Conservation (phyloP, 1,140 invertebrate genomes). For the Venturia canescens region DNA sequence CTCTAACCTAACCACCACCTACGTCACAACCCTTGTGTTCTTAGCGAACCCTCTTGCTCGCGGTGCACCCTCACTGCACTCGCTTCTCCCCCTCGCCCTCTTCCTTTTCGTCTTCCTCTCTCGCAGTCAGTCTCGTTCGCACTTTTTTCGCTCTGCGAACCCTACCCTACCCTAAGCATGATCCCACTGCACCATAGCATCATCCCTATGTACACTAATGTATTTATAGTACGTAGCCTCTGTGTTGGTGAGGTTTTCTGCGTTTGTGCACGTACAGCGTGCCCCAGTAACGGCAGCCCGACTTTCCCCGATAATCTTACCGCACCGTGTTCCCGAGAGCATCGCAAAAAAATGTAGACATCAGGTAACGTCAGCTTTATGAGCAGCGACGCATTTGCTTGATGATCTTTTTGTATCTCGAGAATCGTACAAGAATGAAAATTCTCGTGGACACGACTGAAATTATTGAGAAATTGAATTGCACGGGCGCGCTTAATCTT, state of each 20-base stretch:
- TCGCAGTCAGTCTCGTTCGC: slow-evolving; percentile 59
- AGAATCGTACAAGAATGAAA: no score
- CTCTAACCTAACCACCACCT: slow-evolving; percentile 9
- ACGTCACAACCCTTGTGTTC: slow-evolving; percentile 7
- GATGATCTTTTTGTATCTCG: not conserved
- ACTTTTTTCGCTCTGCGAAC: slow-evolving; percentile 66
- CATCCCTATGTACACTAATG: slow-evolving; percentile 58
- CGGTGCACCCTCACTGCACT: slow-evolving; percentile 14
- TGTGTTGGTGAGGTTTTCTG: not conserved
- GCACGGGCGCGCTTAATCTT: no score
- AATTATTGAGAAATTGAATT: no score
- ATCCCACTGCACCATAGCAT: slow-evolving; percentile 60
- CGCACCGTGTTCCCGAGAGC: not conserved
- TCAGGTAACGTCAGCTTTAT: not conserved
- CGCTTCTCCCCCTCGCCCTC: not conserved
- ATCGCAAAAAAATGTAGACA: not conserved
- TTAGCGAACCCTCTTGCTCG: slow-evolving; percentile 20
- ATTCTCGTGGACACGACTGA: not conserved
- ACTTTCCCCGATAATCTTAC: slow-evolving; percentile 6
- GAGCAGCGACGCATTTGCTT: not conserved
- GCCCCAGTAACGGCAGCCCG: not conserved
- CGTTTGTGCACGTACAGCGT: not conserved
- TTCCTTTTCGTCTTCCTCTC: slow-evolving; percentile 9
- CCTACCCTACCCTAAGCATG: slow-evolving; percentile 65
- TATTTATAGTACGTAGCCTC: slow-evolving; percentile 13